A percentile compares a stretch with the other conserved stretches of the same genome.
Evolutionary conservation across 2,797 vertebrate species (phyloP).

Genomic region (Phalanger gymnotis): DNA sequence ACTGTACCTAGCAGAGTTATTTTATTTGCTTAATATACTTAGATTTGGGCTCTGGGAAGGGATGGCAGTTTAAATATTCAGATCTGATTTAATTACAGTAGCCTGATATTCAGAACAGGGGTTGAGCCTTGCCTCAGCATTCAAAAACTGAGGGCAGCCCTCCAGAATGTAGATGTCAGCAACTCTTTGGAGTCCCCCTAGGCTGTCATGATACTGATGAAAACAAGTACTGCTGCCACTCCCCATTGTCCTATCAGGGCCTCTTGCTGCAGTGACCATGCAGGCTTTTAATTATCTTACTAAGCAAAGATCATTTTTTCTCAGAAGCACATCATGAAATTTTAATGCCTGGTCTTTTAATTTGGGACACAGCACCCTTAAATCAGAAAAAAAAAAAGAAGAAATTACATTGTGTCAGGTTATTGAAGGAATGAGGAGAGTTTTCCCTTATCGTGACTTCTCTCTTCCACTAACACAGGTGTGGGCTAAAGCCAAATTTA

Average conservation of each 20-base stretch:
- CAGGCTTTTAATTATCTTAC: constrained; percentile 74
- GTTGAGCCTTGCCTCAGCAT: constrained; percentile 32
- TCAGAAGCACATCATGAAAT: constrained; percentile 67
- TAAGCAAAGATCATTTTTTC: constrained; percentile 56
- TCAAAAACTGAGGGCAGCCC: constrained; percentile 32
- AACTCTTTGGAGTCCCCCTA: constrained; percentile 26
- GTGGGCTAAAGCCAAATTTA: not conserved
- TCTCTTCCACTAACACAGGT: not conserved
- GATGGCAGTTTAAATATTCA: constrained; percentile 59
- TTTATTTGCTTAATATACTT: not conserved
- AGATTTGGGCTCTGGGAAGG: not conserved
- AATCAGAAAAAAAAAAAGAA: constrained; percentile 49
- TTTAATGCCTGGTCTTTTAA: constrained; percentile 61
- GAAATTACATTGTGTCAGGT: not conserved
- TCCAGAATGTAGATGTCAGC: constrained; percentile 57
- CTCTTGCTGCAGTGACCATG: constrained; percentile 53
- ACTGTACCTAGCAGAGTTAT: not conserved
- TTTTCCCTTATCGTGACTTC: constrained; percentile 7
- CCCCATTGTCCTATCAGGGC: constrained; percentile 29
- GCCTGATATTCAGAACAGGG: constrained; percentile 59
- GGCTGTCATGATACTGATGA: constrained; percentile 33
- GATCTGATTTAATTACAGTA: constrained; percentile 44
- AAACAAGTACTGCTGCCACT: constrained; percentile 41
- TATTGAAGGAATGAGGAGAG: not conserved
- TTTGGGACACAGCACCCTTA: constrained; percentile 57